Evolutionary conservation across 2,888 invertebrate genomes (phyloP).

Genomic region (Pilophorus perplexus): DNA sequence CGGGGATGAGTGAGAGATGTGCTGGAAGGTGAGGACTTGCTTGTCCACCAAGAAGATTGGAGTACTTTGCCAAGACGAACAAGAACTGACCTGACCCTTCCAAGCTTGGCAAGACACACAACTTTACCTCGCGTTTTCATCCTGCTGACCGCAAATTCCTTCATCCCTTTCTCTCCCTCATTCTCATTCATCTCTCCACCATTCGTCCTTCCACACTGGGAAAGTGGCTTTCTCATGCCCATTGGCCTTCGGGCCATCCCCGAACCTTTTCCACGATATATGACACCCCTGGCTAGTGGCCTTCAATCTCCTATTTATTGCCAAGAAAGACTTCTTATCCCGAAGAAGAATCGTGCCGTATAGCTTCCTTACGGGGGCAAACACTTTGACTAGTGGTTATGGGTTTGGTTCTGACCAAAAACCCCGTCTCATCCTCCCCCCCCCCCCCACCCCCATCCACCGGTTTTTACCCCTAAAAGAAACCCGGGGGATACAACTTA

Average conservation of each 20-base stretch:
- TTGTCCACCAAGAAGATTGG: no score
- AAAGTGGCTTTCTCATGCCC: slow-evolving; percentile 19
- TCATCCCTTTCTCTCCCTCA: no score
- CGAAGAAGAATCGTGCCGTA: slow-evolving; percentile 21
- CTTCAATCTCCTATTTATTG: slow-evolving; percentile 37
- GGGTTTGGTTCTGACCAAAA: slow-evolving; percentile 20
- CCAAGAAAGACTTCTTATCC: slow-evolving; percentile 33
- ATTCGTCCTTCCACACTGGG: neutral
- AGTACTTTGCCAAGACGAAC: no score
- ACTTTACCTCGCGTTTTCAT: no score
- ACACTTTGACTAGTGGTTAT: slow-evolving; percentile 38
- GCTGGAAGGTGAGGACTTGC: no score
- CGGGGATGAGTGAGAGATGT: no score
- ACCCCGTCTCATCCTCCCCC: neutral
- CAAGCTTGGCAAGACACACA: no score
- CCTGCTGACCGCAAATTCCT: no score
- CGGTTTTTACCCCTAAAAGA: neutral
- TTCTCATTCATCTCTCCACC: no score
- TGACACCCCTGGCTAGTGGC: slow-evolving; percentile 10
- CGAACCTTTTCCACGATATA: slow-evolving; percentile 28
- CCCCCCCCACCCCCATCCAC: neutral
- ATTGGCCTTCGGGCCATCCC: slow-evolving; percentile 18
- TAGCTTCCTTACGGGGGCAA: slow-evolving; percentile 11
- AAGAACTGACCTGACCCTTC: no score
- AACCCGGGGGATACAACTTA: slow-evolving; percentile 14